Base-by-base conservation (phyloP, 2,797 vertebrate genomes). In the Trachurus trachurus region DNA sequence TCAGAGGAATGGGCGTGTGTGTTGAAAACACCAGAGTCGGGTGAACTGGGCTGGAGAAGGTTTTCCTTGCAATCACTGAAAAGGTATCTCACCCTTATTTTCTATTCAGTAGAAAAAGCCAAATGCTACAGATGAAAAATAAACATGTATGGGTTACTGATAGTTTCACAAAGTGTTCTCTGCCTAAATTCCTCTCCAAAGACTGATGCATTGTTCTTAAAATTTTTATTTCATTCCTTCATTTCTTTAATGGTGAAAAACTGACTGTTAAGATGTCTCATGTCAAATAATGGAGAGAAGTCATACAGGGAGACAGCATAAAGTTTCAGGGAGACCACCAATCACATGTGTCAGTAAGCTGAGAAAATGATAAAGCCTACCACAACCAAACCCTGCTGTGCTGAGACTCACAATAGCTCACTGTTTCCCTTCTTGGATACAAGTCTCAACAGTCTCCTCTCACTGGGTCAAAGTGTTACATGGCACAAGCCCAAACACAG, bases 401-500 rank as follows among this genome's bases (percentile, higher is more conserved):
- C 82, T 3, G 77, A 74, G 85, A 87, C 88, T 89, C 91, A 95
- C 91, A 93, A 94, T 90, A 92, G 91, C 85, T 91, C 88, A 83
- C 88, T 94, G 90, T 94, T 94, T 92, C 82, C 87, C 78, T 79
- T 84, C 85, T 74, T 56, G 79, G 69, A 86, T 88, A 78, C 92
- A 92, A 89, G 93, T 91, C 90, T 93, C 89, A 90, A 92, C 93
- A 93, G 83, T 83, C 91, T 88, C 82, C 81, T 82, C 90, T 90
- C 78, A 72, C 87, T 89, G 90, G 90, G 92, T 93, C 91, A 93
- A 86, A 90, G 87, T 85, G 90, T 80, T 87, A 91, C 68, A 84
- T 94, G 94, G 94, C 94, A 92, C 90, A 89, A 87, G 89, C 87
- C 94, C 94, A 94, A 94, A 90, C 87, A 85, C 82, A 86, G 89